Evolutionary conservation across 1,140 invertebrate species (phyloP).

Genomic region (Drosophila micromelanica): DNA sequence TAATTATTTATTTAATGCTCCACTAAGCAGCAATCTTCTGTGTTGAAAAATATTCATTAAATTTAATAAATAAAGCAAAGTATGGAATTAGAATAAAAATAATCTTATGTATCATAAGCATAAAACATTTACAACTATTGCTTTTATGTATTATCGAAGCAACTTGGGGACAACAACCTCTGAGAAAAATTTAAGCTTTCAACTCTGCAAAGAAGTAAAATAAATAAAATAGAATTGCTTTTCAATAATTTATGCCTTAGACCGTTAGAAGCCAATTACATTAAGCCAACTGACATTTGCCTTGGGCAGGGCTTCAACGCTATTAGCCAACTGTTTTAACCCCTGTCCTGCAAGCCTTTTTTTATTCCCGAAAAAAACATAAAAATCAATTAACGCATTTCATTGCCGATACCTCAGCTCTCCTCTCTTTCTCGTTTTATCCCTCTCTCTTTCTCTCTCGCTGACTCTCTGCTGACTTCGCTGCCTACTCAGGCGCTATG

Average conservation of each 20-base stretch:
- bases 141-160: too few relatives aligned
- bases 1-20: too few relatives aligned
- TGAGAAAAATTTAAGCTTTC: not conserved
- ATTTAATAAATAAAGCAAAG: too few relatives aligned
- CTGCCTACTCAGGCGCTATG: conserved; percentile 59
- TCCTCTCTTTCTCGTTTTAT: conserved; percentile 16
- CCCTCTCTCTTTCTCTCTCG: conserved; percentile 10
- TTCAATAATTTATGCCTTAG: not conserved
- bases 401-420: conserved; percentile 49
- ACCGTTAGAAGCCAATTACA: conserved; percentile 16
- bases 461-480: conserved; percentile 1
- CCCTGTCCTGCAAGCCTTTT: conserved; percentile 11
- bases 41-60: too few relatives aligned
- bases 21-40: too few relatives aligned
- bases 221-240: too few relatives aligned
- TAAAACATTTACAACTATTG: too few relatives aligned
- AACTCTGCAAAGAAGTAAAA: too few relatives aligned
- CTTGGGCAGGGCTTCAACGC: conserved; percentile 4
- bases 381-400: conserved; percentile 80
- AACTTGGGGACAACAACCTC: too few relatives aligned
- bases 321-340: conserved; percentile 58
- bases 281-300: conserved; percentile 27
- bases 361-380: conserved; percentile 35
- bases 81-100: too few relatives aligned
- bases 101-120: too few relatives aligned